Base-by-base conservation (phyloP, 2,888 invertebrate species). In the Drosophila mayaguana region DNA sequence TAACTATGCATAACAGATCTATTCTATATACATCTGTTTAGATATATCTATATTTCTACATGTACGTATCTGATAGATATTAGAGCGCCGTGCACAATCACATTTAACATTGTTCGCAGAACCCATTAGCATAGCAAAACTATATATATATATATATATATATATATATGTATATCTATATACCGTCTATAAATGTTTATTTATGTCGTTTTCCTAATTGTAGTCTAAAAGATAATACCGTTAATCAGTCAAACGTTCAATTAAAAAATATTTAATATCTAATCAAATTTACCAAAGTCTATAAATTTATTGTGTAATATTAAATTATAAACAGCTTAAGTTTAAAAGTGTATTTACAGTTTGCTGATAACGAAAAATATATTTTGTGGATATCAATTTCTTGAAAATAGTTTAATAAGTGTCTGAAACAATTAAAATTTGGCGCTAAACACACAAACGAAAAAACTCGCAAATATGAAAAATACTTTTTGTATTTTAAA, bases 71-170 rank as follows among this genome's bases (percentile, higher is more conserved):
- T 55, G 56, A 63, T 62, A 75, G 56, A 50, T 36, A 65, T 70
- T 79, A 72, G 66, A 64, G 84, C 81, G 83, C 66, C 67, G 69
- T 88, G 81, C 87, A 88, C 83, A 84, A 84, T 88, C 89, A 86
- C 73, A 34, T 38, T 61, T 61, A 60, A 48, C 61, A 66, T 78
- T 74, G 74, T 78, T 74, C 67, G 12, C 73, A 68, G 75, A 74
- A 74, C 75, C 66, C 22, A 53, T 60, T 60, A 74, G 67, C n/a
- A 43, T 62, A 63, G 28, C 25, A 48, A 60, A 36, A 36, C 20
- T 42, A 20, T 46, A 14, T 69, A 36, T 46, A 50, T 40, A n/a
- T 36, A 36, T 36, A 16, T 36, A 36, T 28, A n/a, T 38, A n/a
- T n/a, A n/a, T 46, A 50, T 40, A n/a, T 36, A 36, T 36, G 36